Evolutionary conservation across 2,888 invertebrate species (phyloP).

Genomic region (Leptarthrus brevirostris): DNA sequence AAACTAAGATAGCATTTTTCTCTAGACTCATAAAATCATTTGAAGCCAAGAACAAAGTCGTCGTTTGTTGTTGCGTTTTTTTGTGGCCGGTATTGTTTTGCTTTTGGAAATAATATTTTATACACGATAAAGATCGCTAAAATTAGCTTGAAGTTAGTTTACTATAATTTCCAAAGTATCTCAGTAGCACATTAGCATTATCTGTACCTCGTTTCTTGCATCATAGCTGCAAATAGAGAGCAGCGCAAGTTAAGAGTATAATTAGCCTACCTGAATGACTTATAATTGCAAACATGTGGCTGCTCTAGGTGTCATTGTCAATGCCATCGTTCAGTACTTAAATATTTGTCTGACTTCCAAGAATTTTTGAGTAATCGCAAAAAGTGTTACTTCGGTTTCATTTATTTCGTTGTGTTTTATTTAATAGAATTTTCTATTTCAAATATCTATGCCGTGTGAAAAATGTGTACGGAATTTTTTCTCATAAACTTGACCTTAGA

Average conservation of each 20-base stretch:
- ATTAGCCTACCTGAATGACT: conserved; percentile 18
- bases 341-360: background rate
- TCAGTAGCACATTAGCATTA: background rate
- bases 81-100: background rate
- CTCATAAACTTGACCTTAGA: too few species aligned
- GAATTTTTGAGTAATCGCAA: background rate
- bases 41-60: background rate
- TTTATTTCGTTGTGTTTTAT: too few species aligned
- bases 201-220: background rate
- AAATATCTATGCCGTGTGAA: too few species aligned
- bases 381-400: background rate
- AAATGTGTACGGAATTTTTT: too few species aligned
- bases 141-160: background rate
- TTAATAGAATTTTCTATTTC: too few species aligned
- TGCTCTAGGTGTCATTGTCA: conserved; percentile 11
- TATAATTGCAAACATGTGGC: background rate
- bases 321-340: background rate
- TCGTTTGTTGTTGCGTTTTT: background rate
- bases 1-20: background rate
- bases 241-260: background rate
- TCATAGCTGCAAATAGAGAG: conserved; percentile 18
- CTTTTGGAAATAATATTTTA: background rate
- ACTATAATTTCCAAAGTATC: too few species aligned
- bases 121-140: background rate
- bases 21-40: background rate